phyloP scores from a whole-genome alignment of 2,888 invertebrate species.

The Eilema caniola region DNA sequence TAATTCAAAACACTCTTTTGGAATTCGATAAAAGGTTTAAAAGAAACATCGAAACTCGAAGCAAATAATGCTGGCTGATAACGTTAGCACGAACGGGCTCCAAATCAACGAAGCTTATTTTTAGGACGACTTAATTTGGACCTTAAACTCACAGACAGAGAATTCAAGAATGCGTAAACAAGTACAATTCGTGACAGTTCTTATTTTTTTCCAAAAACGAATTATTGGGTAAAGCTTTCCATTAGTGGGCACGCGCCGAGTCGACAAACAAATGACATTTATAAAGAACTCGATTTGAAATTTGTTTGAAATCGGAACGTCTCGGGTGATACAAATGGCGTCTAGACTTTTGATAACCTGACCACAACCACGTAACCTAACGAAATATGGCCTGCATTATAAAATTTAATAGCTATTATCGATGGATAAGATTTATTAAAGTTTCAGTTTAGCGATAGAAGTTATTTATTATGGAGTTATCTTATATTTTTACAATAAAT shows the following conservation, averaged over 20 bases:
- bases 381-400: constrained; percentile 39
- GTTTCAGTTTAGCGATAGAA: not conserved
- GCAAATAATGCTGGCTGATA: constrained; percentile 80
- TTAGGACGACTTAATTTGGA: constrained; percentile 41
- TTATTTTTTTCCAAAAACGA: constrained; percentile 70
- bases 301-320: constrained; percentile 79
- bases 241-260: constrained; percentile 84
- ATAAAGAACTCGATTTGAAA: constrained; percentile 79
- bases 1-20: constrained; percentile 77
- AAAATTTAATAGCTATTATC: not conserved
- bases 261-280: constrained; percentile 83
- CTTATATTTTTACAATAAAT: constrained; percentile 3
- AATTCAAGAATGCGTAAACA: constrained; percentile 38
- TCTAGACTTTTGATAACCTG: constrained; percentile 79
- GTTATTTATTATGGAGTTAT: constrained; percentile 1
- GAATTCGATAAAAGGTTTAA: constrained; percentile 76
- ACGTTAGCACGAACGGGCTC: constrained; percentile 66
- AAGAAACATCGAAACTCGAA: constrained; percentile 76
- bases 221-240: constrained; percentile 78
- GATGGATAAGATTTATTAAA: constrained; percentile 7
- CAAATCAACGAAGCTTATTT: constrained; percentile 52
- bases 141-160: constrained; percentile 39
- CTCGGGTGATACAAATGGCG: constrained; percentile 77
- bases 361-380: constrained; percentile 39
- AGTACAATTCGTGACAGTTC: constrained; percentile 65